Evolutionary conservation across 1,140 invertebrate species (phyloP).

Genomic region (Papilio polytes): DNA sequence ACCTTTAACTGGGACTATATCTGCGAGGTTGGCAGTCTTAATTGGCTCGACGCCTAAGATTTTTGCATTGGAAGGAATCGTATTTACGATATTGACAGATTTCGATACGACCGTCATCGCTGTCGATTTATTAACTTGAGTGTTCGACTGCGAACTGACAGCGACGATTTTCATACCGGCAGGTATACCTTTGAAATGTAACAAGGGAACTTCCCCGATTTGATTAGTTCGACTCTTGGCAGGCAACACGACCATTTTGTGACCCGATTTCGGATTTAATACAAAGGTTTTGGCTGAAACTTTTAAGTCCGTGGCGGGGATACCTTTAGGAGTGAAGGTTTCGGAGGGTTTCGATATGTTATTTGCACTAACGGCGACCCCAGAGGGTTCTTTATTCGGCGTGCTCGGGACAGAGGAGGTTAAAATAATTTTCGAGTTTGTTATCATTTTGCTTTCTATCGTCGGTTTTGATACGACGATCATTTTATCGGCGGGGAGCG

Average conservation of each 20-base stretch:
- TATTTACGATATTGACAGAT: constrained; percentile 53
- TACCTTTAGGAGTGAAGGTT: constrained; percentile 75
- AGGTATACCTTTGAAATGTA: constrained; percentile 78
- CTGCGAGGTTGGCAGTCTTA: constrained; percentile 77
- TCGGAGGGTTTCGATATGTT: constrained; percentile 66
- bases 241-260: constrained; percentile 82
- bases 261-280: constrained; percentile 79
- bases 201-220: constrained; percentile 69
- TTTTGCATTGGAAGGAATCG: constrained; percentile 64
- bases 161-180: constrained; percentile 80
- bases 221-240: constrained; percentile 70
- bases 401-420: constrained; percentile 66
- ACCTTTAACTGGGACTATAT: constrained; percentile 76
- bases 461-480: constrained; percentile 79
- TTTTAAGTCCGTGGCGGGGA: constrained; percentile 81
- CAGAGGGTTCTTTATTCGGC: constrained; percentile 59
- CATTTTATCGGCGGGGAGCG: constrained; percentile 77
- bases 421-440: constrained; percentile 74
- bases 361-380: constrained; percentile 55
- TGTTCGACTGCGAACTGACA: constrained; percentile 69
- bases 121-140: constrained; percentile 58
- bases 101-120: constrained; percentile 68
- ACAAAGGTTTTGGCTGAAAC: constrained; percentile 81
- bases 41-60: constrained; percentile 74
- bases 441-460: constrained; percentile 60